Evolutionary conservation across 2,888 invertebrate genomes (phyloP), one percentile per base, ranked within the genome.

Genomic region (Andrena trimmerana): DNA sequence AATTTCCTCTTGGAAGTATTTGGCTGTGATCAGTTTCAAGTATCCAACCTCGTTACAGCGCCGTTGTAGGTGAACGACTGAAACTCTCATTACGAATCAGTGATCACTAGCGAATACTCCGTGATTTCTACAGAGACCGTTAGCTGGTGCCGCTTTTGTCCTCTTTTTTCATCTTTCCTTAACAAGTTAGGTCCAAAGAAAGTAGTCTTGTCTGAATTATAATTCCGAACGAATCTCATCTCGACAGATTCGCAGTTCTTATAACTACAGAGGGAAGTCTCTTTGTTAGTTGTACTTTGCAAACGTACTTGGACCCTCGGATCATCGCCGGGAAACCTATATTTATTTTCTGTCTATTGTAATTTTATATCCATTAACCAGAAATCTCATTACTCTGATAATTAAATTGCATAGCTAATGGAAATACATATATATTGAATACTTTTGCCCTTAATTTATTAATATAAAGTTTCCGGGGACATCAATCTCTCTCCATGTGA

Each of bases 81-180:
- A 76, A 75, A 80, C 76, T 80, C 59, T 72, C 50, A 31, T 80
- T 69, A 69, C 57, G 65, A 50, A 50, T 71, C 63, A 52, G 36
- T 31, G 70, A 68, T 72, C 54, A 57, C 50, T 10, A 27, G 33
- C 36, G 31, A 50, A 20, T 36, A 68, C 27, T 42, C 59, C 62
- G 36, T 13, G 60, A 57, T 33, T 33, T 57, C 10, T 5, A 0
- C 7, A 4, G 29, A 27, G 33, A n/a, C 29, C 29, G 48, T 59
- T 50, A 24, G 4, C n/a, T 33, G 33, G 48, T 31, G 6, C 27
- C 57, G 16, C 13, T 76, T 29, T 27, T 16, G 42, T 27, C 27
- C 8, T 65, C 13, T 69, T 20, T 54, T 54, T 24, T 13, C 57
- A 24, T 33, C 57, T 16, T 63, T n/a, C 36, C 13, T 70, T 69